phyloP scores from a whole-genome alignment of 2,113 vertebrate genomes.

The Hucho hucho region DNA sequence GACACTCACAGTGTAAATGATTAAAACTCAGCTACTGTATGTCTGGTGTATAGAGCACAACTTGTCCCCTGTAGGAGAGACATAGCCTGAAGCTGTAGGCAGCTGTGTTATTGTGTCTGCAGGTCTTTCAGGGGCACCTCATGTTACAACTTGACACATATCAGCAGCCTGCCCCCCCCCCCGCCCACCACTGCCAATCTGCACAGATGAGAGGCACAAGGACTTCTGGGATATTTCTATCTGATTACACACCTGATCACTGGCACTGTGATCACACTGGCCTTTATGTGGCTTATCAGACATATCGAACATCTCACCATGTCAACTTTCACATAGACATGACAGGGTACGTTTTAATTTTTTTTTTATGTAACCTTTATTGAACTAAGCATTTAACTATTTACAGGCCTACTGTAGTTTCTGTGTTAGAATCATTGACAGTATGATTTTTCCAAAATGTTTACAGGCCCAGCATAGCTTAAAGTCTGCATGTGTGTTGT shows the following conservation, averaged over 20 bases:
- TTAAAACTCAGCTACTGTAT: constrained; percentile 48
- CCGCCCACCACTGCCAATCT: constrained; percentile 1
- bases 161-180: constrained; percentile 27
- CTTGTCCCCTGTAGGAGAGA: constrained; percentile 47
- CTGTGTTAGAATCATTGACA: constrained; percentile 48
- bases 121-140: constrained; percentile 59
- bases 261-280: constrained; percentile 36
- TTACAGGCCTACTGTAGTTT: constrained; percentile 54
- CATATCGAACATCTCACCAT: constrained; percentile 8
- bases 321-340: constrained; percentile 16
- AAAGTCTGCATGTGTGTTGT: too few relatives aligned
- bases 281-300: constrained; percentile 54
- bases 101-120: constrained; percentile 66
- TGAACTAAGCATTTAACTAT: constrained; percentile 19
- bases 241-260: constrained; percentile 41
- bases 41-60: constrained; percentile 50
- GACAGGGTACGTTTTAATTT: constrained; percentile 35
- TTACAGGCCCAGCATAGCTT: constrained; percentile 13
- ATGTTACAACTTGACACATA: constrained; percentile 64
- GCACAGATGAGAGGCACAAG: background rate
- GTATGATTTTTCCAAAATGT: constrained; percentile 25
- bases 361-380: too few relatives aligned
- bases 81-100: constrained; percentile 36
- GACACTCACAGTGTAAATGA: constrained; percentile 32
- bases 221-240: constrained; percentile 46